These are phyloP conservation scores for Aix galericulata DNA, from an alignment of 2,113 vertebrate species.

Conservation along the genomic window DNA sequence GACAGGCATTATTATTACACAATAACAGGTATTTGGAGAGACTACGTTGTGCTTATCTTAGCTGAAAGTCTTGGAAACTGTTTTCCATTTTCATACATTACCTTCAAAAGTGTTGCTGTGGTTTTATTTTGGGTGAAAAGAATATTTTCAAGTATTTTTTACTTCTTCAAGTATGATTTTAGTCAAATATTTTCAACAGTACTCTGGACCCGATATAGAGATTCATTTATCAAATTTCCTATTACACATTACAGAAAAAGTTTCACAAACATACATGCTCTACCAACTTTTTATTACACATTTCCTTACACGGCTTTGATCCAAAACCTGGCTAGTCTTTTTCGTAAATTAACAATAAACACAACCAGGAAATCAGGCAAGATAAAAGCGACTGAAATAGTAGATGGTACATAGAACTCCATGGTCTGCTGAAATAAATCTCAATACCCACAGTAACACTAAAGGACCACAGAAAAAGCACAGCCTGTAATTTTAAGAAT, in stretches of 20 bases:
- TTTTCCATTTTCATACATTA: neutral
- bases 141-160: neutral
- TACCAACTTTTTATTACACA: neutral
- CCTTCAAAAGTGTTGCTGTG: neutral
- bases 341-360: accelerated
- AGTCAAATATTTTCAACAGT: neutral
- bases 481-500: neutral
- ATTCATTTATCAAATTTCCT: neutral
- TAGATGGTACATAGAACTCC: neutral
- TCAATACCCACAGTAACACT: neutral
- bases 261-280: neutral
- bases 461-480: accelerated
- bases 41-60: neutral
- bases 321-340: neutral
- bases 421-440: neutral
- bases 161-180: neutral
- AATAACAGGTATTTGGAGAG: neutral
- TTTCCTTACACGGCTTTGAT: neutral
- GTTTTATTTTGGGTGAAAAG: neutral
- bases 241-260: neutral
- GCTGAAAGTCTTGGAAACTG: neutral
- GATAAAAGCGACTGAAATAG: neutral
- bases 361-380: neutral
- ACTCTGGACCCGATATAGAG: neutral
- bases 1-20: neutral